These are phyloP conservation scores for Galleria mellonella DNA, from an alignment of 1,140 invertebrate genomes.

Conservation along the genomic window DNA sequence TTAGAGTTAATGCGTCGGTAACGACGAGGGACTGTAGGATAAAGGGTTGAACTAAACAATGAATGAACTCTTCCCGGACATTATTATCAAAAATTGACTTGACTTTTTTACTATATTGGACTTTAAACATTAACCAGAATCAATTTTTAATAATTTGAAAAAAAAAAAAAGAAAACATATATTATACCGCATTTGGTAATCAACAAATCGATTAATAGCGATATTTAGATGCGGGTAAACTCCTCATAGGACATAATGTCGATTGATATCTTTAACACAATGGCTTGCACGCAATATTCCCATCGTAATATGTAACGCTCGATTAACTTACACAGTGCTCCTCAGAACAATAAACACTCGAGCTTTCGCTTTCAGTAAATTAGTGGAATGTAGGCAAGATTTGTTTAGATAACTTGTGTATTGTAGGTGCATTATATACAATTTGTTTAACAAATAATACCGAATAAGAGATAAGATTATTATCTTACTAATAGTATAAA, in stretches of 20 bases:
- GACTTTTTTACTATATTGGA: too few relatives aligned
- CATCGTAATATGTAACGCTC: conserved; percentile 20
- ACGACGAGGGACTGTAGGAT: conserved; percentile 15
- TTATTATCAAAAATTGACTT: conserved; percentile 25
- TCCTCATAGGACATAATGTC: neutral
- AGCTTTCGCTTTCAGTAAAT: conserved; percentile 16
- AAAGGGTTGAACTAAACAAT: conserved; percentile 31
- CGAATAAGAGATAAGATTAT: too few relatives aligned
- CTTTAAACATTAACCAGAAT: too few relatives aligned
- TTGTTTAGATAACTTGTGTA: too few relatives aligned
- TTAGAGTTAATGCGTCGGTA: conserved; percentile 33
- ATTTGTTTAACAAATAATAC: too few relatives aligned
- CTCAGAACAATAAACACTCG: conserved; percentile 13
- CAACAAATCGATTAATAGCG: neutral
- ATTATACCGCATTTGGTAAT: too few relatives aligned
- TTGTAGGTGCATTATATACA: too few relatives aligned
- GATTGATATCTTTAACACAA: neutral
- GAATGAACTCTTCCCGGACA: conserved; percentile 38
- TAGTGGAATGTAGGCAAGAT: conserved; percentile 7
- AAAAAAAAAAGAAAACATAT: too few relatives aligned
- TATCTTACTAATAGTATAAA: too few relatives aligned
- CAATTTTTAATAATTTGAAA: too few relatives aligned
- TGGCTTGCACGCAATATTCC: conserved; percentile 11
- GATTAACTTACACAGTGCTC: conserved; percentile 16
- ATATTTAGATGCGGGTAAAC: neutral